Evolutionary conservation across 2,888 invertebrate genomes (phyloP).

Genomic region (Ecdyonurus torrentis): DNA sequence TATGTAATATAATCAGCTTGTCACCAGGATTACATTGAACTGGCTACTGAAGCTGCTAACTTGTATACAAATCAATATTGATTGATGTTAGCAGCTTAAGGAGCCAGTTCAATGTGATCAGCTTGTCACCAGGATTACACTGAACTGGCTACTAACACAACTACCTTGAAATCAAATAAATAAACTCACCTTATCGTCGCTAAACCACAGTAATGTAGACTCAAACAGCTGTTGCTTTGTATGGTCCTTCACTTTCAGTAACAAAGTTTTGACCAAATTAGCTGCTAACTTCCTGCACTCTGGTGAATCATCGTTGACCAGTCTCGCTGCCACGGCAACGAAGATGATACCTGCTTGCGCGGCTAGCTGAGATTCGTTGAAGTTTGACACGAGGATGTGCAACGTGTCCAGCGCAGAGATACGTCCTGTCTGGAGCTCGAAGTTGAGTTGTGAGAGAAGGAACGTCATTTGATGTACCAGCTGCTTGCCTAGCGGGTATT

Average conservation of each 20-base stretch:
- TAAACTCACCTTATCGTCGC: constrained; percentile 40
- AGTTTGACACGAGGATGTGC: constrained; percentile 53
- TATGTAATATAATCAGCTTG: no score
- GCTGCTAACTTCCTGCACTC: constrained; percentile 59
- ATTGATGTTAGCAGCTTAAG: no score
- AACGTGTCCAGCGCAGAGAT: constrained; percentile 77
- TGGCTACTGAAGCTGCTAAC: no score
- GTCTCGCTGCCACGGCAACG: constrained; percentile 53
- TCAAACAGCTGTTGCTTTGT: constrained; percentile 52
- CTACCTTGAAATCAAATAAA: no score
- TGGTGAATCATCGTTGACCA: constrained; percentile 68
- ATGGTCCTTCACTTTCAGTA: constrained; percentile 31
- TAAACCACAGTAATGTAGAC: constrained; percentile 49
- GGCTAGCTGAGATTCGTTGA: constrained; percentile 48
- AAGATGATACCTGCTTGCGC: constrained; percentile 50
- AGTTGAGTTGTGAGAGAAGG: constrained; percentile 67
- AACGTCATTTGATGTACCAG: constrained; percentile 58
- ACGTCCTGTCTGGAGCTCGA: constrained; percentile 64
- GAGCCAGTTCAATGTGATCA: no score
- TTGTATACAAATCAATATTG: no score
- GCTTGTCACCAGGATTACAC: no score
- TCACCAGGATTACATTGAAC: no score
- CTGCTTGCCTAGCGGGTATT: constrained; percentile 64
- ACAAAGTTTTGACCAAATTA: constrained; percentile 49
- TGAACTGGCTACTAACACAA: no score